A percentile compares a stretch with the other conserved stretches of the same genome.
Evolutionary conservation across 2,888 invertebrate species (phyloP).

Genomic region (Eutolmus rufibarbis): DNA sequence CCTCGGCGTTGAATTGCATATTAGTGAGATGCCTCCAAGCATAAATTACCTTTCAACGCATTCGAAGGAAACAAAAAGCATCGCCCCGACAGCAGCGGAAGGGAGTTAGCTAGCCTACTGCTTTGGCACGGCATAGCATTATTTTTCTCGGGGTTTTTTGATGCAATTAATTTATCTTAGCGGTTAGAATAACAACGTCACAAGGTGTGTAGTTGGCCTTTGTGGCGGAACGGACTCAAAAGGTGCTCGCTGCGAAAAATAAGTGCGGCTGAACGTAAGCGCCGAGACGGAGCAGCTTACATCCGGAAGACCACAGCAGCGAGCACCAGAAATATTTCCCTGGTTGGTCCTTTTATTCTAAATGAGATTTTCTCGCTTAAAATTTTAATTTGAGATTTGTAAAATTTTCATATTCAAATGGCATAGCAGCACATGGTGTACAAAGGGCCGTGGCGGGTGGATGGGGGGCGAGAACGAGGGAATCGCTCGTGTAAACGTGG

Average conservation of each 20-base stretch:
- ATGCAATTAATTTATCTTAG: conserved; percentile 41
- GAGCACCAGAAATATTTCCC: conserved; percentile 18
- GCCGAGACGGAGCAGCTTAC: conserved; percentile 2
- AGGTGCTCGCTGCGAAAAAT: conserved; percentile 17
- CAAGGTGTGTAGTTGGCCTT: conserved; percentile 21
- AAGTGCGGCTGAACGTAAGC: conserved; percentile 19
- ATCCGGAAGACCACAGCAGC: conserved; percentile 35
- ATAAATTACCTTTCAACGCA: conserved; percentile 35
- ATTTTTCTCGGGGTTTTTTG: conserved; percentile 2
- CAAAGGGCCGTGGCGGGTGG: not conserved
- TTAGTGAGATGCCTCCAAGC: conserved; percentile 27
- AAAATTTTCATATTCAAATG: conserved; percentile 41
- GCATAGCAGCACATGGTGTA: conserved; percentile 38
- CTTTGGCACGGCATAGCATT: not conserved
- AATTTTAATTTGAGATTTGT: conserved; percentile 41
- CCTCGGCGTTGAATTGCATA: conserved; percentile 19
- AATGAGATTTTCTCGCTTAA: conserved; percentile 41
- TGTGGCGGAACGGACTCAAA: conserved; percentile 1
- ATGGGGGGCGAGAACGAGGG: conserved; percentile 19
- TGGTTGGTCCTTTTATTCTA: conserved; percentile 35
- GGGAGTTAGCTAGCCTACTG: not conserved
- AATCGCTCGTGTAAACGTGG: conserved; percentile 40
- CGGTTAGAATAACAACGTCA: conserved; percentile 22
- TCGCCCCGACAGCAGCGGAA: not conserved
- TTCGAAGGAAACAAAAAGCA: not conserved